Percentiles rank a stretch among this genome's conserved stretches.
Conservation (phyloP, 2,888 invertebrate genomes). For the Ichneumoninae sp. region DNA sequence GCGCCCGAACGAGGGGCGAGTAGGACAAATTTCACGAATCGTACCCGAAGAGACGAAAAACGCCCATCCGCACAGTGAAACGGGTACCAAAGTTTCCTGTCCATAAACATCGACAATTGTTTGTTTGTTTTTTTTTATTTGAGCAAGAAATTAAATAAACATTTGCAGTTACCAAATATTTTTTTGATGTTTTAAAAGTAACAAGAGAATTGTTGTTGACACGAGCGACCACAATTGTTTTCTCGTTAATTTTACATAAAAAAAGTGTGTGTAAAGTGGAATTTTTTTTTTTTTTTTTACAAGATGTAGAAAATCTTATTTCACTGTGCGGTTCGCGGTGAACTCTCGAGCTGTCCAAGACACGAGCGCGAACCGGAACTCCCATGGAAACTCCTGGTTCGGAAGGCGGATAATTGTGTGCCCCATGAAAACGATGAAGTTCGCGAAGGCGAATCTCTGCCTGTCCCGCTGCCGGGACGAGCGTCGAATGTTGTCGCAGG, state of each 20-base stretch:
- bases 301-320: no score
- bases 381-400: conserved; percentile 2
- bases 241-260: background rate
- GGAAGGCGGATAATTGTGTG: background rate
- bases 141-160: no score
- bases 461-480: conserved; percentile 21
- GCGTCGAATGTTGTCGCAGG: conserved; percentile 54
- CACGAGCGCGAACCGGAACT: conserved; percentile 9
- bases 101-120: no score
- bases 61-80: no score
- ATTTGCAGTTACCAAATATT: no score
- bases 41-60: no score
- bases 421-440: conserved; percentile 4
- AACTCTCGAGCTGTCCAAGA: conserved; percentile 6
- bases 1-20: background rate
- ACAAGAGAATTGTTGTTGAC: background rate
- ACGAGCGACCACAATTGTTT: background rate
- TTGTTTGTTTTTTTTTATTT: no score
- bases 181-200: no score
- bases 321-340: background rate
- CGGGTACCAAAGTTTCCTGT: no score
- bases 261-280: no score
- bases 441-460: conserved; percentile 16
- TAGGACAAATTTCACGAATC: conserved; percentile 10
- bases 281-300: no score